Evolutionary conservation across 2,113 vertebrate species (phyloP).

Genomic region (Dendropsophus ebraccatus): DNA sequence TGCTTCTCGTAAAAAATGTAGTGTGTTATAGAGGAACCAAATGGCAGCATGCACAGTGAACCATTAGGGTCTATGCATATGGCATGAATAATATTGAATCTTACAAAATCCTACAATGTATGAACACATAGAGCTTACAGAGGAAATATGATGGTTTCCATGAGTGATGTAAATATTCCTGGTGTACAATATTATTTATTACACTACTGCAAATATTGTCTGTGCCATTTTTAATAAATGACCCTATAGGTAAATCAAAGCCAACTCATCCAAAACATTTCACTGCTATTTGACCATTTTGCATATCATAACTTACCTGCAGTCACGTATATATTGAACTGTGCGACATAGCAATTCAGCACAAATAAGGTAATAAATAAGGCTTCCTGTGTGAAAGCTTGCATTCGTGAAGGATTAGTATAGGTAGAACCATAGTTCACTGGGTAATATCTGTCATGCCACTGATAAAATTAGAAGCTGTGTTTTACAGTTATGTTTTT

Average conservation of each 20-base stretch:
- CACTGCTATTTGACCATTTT: not conserved
- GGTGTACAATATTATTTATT: not conserved
- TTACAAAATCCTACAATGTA: too few relatives aligned
- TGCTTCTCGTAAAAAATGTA: too few relatives aligned
- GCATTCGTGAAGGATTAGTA: not conserved
- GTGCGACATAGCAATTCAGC: not conserved
- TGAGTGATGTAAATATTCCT: not conserved
- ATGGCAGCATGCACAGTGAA: too few relatives aligned
- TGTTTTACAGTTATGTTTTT: not conserved
- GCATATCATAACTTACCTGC: not conserved
- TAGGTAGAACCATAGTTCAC: not conserved
- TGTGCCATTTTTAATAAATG: not conserved
- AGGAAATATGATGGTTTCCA: not conserved
- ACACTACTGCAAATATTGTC: too few relatives aligned
- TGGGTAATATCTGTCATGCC: not conserved
- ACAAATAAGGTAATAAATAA: not conserved
- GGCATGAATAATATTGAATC: too few relatives aligned
- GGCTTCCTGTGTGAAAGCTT: not conserved
- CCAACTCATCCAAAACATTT: not conserved
- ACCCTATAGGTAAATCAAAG: not conserved
- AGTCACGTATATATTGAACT: not conserved
- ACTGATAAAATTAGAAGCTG: not conserved
- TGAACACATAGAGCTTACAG: too few relatives aligned
- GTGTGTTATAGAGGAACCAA: too few relatives aligned
- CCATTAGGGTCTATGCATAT: too few relatives aligned